Conservation (phyloP, 2,797 vertebrate species). For the Cheirogaleus major region DNA sequence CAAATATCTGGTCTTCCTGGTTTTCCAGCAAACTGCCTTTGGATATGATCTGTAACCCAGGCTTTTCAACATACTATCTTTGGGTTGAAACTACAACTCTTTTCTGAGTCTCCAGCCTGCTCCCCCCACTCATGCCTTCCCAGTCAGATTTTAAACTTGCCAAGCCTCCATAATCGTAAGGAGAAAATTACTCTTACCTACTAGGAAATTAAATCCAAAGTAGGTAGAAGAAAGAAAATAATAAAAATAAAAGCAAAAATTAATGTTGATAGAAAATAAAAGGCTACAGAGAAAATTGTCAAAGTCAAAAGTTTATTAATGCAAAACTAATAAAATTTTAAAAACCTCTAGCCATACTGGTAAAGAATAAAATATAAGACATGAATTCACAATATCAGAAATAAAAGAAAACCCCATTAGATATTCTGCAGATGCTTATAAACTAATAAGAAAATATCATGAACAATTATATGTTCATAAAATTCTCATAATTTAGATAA, state of each 20-base stretch:
- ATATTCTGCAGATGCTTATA: neutral
- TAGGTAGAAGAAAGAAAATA: neutral
- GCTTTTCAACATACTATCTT: neutral
- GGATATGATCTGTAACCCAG: neutral
- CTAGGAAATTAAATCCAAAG: neutral
- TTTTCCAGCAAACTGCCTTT: neutral
- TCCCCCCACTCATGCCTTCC: too few species aligned
- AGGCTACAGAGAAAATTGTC: neutral
- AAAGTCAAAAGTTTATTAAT: neutral
- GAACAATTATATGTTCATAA: neutral
- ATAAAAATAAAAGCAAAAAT: neutral
- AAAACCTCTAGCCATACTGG: neutral
- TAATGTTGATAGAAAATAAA: neutral
- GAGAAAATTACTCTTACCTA: too few species aligned
- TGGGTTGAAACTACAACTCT: neutral
- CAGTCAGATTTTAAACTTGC: too few species aligned
- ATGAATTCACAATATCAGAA: neutral
- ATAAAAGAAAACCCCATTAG: neutral
- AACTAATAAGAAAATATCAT: neutral
- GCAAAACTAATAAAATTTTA: neutral
- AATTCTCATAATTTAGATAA: neutral
- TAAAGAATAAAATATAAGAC: neutral
- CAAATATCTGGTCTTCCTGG: neutral
- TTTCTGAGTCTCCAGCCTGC: neutral
- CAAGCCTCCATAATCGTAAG: too few species aligned